phyloP scores from a whole-genome alignment of 2,113 vertebrate genomes.

The Lasiurus cinereus region DNA sequence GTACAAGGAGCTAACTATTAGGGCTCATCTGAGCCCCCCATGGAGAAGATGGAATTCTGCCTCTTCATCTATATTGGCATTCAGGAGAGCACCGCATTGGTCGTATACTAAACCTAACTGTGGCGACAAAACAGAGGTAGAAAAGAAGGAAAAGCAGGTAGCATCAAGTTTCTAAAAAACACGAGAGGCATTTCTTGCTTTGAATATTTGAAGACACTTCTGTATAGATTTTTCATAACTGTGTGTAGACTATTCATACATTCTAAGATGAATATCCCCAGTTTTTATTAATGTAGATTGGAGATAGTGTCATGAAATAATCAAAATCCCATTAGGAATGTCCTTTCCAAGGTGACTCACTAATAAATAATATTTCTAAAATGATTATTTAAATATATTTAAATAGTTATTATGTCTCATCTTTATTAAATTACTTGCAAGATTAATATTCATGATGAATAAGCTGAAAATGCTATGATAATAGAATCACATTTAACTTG shows the following conservation, averaged over 20 bases:
- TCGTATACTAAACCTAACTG: not conserved
- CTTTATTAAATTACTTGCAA: slow-evolving; percentile 10
- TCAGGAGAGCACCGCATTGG: not conserved
- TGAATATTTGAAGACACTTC: not conserved
- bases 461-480: slow-evolving; percentile 14
- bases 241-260: not conserved
- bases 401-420: not conserved
- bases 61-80: not conserved
- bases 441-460: slow-evolving; percentile 20
- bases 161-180: not conserved
- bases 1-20: not conserved
- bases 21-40: not conserved
- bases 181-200: not conserved
- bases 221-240: slow-evolving; percentile 23
- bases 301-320: not conserved
- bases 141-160: not conserved
- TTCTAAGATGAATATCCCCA: not conserved
- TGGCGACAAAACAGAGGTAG: not conserved
- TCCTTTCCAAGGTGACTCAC: not conserved
- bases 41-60: not conserved
- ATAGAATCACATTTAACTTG: not conserved
- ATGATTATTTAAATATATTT: slow-evolving; percentile 9
- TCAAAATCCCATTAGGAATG: not conserved
- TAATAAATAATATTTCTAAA: slow-evolving; percentile 19
- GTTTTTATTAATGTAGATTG: not conserved